Evolutionary conservation across 2,113 vertebrate species (phyloP).

Genomic region (Heptranchias perlo): DNA sequence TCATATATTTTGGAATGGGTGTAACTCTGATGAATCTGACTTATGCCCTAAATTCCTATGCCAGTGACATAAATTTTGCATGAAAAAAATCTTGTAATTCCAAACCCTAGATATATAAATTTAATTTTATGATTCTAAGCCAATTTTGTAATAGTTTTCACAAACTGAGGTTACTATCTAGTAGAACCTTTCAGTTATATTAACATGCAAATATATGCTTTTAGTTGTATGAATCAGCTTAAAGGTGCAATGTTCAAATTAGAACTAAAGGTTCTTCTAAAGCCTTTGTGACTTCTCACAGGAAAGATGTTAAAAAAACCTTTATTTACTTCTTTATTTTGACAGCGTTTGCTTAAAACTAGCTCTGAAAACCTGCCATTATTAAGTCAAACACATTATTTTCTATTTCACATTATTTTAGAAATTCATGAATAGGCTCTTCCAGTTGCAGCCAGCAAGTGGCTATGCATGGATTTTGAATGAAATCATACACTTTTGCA

Average conservation of each 20-base stretch:
- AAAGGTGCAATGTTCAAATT: background rate
- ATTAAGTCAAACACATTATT: background rate
- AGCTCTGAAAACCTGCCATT: background rate
- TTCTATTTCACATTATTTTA: background rate
- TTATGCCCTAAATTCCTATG: background rate
- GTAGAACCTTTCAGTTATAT: background rate
- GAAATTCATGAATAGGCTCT: background rate
- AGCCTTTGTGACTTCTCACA: background rate
- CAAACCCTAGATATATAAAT: background rate
- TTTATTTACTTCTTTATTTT: constrained; percentile 8
- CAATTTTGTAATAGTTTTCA: background rate
- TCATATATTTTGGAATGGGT: background rate
- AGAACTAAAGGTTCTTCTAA: constrained; percentile 1
- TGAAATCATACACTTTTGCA: too few species aligned
- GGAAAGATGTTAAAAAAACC: background rate
- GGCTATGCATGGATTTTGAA: background rate
- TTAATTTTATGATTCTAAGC: background rate
- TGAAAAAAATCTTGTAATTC: background rate
- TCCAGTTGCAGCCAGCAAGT: background rate
- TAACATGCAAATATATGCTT: background rate
- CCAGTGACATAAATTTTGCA: background rate
- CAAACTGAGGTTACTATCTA: background rate
- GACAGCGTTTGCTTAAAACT: background rate
- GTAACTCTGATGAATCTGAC: background rate
- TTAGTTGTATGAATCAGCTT: background rate